Conservation (phyloP, 1,140 invertebrate species). For the Paramacrobiotus metropolitanus region DNA sequence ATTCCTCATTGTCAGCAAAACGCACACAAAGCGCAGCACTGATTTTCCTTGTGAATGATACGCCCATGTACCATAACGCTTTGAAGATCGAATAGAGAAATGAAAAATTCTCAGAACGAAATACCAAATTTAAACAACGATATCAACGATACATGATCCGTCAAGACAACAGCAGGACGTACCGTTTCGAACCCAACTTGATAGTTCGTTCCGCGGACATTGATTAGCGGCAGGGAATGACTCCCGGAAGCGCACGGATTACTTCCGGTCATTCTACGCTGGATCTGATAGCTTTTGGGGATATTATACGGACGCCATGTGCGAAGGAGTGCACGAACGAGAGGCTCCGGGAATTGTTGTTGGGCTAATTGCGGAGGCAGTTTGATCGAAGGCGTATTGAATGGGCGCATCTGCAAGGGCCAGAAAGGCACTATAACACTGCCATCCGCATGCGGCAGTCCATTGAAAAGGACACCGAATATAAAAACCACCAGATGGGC, state of each 20-base stretch:
- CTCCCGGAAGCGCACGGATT: background rate
- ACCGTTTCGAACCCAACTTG: slow-evolving; percentile 2
- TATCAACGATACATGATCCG: no score
- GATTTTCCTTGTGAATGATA: no score
- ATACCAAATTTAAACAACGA: no score
- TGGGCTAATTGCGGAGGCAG: background rate
- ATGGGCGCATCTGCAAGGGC: slow-evolving; percentile 3
- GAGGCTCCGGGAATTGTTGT: background rate
- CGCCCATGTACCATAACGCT: no score
- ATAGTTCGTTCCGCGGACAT: background rate
- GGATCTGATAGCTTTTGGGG: background rate
- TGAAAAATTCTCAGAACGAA: no score
- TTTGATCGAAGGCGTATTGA: background rate
- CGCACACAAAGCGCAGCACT: no score
- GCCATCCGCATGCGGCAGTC: background rate
- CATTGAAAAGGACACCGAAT: no score
- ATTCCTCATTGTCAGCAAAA: no score
- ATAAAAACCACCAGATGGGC: no score
- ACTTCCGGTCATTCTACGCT: background rate
- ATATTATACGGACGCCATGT: background rate
- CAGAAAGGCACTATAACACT: slow-evolving; percentile 1
- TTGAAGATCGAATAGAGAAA: no score
- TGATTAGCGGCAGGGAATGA: background rate
- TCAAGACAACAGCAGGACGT: no score
- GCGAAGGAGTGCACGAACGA: background rate